These are phyloP conservation scores for Lerema accius DNA, from an alignment of 1,140 invertebrate species.

Conservation along the genomic window DNA sequence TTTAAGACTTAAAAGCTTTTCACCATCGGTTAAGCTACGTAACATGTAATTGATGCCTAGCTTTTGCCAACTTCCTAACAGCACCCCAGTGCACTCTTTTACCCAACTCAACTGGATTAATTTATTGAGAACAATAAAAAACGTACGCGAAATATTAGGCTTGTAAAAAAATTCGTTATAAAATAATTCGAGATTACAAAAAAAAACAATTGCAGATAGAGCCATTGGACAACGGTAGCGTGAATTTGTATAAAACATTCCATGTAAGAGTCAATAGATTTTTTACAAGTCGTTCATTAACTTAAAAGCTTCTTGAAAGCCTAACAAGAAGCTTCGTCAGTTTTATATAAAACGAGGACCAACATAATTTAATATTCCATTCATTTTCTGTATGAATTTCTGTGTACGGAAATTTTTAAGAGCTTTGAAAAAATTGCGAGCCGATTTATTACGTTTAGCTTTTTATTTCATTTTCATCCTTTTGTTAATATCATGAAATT, in stretches of 20 bases:
- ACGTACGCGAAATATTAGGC: neutral
- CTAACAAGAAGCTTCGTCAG: conserved; percentile 79
- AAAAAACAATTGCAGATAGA: neutral
- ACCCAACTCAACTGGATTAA: neutral
- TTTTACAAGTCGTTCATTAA: conserved; percentile 79
- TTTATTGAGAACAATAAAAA: neutral
- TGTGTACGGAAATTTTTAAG: conserved; percentile 64
- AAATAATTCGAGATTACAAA: neutral
- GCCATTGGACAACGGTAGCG: neutral
- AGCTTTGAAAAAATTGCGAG: conserved; percentile 53
- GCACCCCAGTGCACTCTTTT: neutral
- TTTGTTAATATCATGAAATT: conserved; percentile 23
- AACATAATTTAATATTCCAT: conserved; percentile 82
- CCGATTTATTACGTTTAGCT: conserved; percentile 42
- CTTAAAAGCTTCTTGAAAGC: conserved; percentile 81
- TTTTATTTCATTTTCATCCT: conserved; percentile 31
- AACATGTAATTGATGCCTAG: conserved; percentile 5
- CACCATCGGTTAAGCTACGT: neutral
- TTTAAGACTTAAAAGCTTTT: neutral
- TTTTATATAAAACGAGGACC: conserved; percentile 75
- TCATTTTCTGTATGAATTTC: conserved; percentile 77
- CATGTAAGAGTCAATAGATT: conserved; percentile 71
- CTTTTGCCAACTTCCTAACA: conserved; percentile 20
- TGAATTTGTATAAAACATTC: conserved; percentile 47
- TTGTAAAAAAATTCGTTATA: neutral